phyloP scores from a whole-genome alignment of 2,888 invertebrate species.

The Lymantria monacha region DNA sequence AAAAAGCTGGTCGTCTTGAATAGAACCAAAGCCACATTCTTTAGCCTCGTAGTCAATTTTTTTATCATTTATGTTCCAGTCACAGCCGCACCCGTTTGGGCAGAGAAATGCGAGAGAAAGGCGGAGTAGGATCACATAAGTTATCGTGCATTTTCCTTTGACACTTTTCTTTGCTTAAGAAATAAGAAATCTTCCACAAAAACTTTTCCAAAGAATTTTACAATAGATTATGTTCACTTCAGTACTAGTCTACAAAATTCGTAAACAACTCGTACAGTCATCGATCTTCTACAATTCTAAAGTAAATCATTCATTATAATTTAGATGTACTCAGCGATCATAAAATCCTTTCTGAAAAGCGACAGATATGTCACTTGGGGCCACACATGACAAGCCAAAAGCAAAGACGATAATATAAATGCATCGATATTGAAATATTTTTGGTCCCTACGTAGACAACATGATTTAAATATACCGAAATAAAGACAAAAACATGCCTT shows the following conservation, averaged over 20 bases:
- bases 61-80: too few relatives aligned
- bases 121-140: too few relatives aligned
- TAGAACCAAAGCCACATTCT: too few relatives aligned
- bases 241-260: too few relatives aligned
- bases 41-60: too few relatives aligned
- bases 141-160: conserved; percentile 2
- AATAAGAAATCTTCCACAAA: neutral
- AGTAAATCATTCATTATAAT: conserved; percentile 30
- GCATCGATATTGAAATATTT: conserved; percentile 38
- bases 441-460: neutral
- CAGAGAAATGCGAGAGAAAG: too few relatives aligned
- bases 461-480: neutral
- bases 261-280: conserved; percentile 8
- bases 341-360: conserved; percentile 34
- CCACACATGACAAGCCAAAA: conserved; percentile 46
- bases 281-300: conserved; percentile 26
- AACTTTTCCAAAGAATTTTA: too few relatives aligned
- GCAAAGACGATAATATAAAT: conserved; percentile 57
- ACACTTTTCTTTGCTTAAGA: too few relatives aligned
- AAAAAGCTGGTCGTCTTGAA: too few relatives aligned
- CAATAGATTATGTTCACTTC: too few relatives aligned
- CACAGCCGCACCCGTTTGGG: too few relatives aligned
- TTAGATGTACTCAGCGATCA: conserved; percentile 31
- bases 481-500: too few relatives aligned
- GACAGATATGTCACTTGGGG: conserved; percentile 38